phyloP scores from a whole-genome alignment of 1,140 invertebrate species.

The Psilanteris sp. region DNA sequence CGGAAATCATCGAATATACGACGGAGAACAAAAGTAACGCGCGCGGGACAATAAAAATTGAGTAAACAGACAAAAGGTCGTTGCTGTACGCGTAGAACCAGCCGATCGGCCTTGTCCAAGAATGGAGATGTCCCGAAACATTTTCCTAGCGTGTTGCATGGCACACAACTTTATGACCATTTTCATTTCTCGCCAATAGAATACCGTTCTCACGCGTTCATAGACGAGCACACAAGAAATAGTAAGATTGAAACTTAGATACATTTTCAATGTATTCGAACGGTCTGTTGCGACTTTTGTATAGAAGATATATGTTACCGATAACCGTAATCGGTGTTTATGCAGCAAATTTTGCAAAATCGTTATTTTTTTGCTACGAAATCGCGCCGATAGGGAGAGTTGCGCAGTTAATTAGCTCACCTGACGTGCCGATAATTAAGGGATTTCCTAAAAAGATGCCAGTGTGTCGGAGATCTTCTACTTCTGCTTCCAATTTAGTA shows the following conservation, averaged over 20 bases:
- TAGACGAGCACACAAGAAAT: conserved; percentile 28
- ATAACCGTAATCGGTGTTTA: conserved; percentile 14
- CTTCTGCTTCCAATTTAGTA: conserved; percentile 69
- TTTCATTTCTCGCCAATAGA: conserved; percentile 29
- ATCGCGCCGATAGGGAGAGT: background rate
- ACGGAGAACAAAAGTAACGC: background rate
- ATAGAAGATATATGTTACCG: conserved; percentile 37
- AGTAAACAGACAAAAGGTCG: background rate
- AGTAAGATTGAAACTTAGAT: conserved; percentile 52
- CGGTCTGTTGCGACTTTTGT: conserved; percentile 40
- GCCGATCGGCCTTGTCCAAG: background rate
- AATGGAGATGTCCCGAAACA: conserved; percentile 23
- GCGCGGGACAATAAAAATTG: background rate
- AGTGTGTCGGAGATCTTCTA: conserved; percentile 71
- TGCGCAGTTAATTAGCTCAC: conserved; percentile 52
- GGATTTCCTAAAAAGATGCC: conserved; percentile 71
- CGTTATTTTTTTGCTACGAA: too few species aligned
- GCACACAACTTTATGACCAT: conserved; percentile 46
- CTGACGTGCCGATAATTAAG: conserved; percentile 68
- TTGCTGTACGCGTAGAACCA: background rate
- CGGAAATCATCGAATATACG: conserved; percentile 5
- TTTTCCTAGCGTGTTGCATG: conserved; percentile 21
- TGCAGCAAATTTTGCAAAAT: conserved; percentile 4
- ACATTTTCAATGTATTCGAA: conserved; percentile 39
- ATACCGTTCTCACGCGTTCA: conserved; percentile 50